phyloP scores from a whole-genome alignment of 2,888 invertebrate species.

The Phymatocera aterrima region DNA sequence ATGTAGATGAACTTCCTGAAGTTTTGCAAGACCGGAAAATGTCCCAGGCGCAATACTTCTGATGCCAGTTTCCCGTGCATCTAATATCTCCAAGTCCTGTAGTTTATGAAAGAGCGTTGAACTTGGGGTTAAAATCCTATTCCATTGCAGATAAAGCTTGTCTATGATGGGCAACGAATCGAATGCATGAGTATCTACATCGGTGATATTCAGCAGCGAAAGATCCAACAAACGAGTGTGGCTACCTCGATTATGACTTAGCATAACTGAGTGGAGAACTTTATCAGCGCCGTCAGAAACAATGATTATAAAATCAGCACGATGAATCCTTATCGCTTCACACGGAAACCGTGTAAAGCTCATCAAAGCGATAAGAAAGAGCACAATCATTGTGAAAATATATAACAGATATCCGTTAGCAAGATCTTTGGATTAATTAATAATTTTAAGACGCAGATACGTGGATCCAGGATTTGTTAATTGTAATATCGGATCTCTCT shows the following conservation, averaged over 20 bases:
- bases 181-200: not conserved
- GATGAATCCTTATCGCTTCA: slow-evolving; percentile 8
- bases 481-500: not conserved
- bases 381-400: slow-evolving; percentile 17
- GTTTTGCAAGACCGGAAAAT: not conserved
- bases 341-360: not conserved
- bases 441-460: not conserved
- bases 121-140: not conserved
- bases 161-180: not conserved
- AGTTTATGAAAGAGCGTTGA: not conserved
- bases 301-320: not conserved
- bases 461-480: not conserved
- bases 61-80: not conserved
- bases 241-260: not conserved
- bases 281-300: not conserved
- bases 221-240: not conserved
- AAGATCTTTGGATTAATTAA: not conserved
- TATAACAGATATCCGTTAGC: too few species aligned
- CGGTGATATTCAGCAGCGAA: not conserved
- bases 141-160: not conserved
- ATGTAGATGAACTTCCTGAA: not conserved
- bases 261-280: not conserved
- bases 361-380: slow-evolving; percentile 4
- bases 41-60: not conserved
- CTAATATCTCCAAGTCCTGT: not conserved